Evolutionary conservation across 2,888 invertebrate species (phyloP), one percentile per base, ranked within the genome.

Genomic region (Muscina levida): DNA sequence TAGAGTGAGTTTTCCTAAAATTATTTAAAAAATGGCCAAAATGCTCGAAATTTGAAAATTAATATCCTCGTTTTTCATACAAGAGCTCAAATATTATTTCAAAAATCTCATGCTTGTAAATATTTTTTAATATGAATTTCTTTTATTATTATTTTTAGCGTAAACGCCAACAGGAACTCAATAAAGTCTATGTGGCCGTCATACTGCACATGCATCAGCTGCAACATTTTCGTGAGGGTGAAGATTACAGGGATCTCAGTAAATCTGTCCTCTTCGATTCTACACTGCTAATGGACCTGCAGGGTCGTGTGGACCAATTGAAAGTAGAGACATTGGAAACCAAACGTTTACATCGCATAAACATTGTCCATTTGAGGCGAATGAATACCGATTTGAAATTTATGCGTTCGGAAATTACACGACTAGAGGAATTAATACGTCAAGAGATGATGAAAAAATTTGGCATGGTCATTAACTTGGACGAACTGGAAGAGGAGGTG

Each of bases 141-240:
- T 79, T 86, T 90, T 22, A 22, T 22, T 13, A 6, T 3, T 51
- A 51, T 39, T 62, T 62, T 6, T 85, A 96, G 95, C 91, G 87
- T 15, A 85, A 85, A 13, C 84, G 88, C 0, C 97, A 97, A 89
- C 92, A 92, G 78, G 92, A 94, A 87, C 89, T 97, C 87, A 97
- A 97, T 86, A 93, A 96, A 73, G 93, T 97, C 1, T 93, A 94
- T 67, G 92, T 93, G 75, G 93, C 94, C 2, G 92, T 95, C 0
- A 90, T 95, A 6, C 86, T 96, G 22, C 93, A 93, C 39, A 92
- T 95, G 85, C 92, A 94, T 87, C 96, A 96, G 87, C 91, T 96
- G 22, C 92, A 93, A 85, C 92, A 93, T 85, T 91, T 92, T 53
- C 86, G 85, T 8, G 90, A 92, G 4, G 91, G 92, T 0, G 88